Base-by-base conservation (phyloP, 2,888 invertebrate genomes). In the Drosophila putrida region DNA sequence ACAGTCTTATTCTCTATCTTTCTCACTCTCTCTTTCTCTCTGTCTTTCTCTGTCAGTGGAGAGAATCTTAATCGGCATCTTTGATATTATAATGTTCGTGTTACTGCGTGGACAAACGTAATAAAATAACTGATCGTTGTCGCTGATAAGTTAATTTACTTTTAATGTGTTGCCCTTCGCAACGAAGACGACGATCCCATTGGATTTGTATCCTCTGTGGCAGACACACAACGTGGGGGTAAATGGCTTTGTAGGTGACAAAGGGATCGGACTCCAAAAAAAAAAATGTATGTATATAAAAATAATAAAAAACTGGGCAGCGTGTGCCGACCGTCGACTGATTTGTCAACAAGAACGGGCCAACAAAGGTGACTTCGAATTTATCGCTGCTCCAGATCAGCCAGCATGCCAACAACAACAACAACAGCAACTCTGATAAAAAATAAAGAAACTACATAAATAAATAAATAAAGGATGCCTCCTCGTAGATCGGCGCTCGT, bases 61-160 rank as follows among this genome's bases (percentile, higher is more conserved):
- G 33, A 60, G 86, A 89, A 89, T 88, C 90, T 83, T 81, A 82
- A 86, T 88, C 91, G 90, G 91, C 91, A 84, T 90, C 91, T 90
- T 91, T 90, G 91, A 90, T 90, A 90, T 90, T 90, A 91, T 91
- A 92, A 92, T 92, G 92, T 91, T 92, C 92, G 92, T 92, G 92
- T 92, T 92, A 87, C 84, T 88, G 88, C 89, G 90, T 91, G 91
- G 91, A 92, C 92, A 92, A 92, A 91, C 92, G 92, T 90, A 92
- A 92, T 92, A 92, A 92, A 92, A 92, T 92, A 92, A 92, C 92
- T 90, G 92, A 92, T 92, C 92, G 91, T 92, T 91, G 92, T 91
- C 90, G 91, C 92, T 91, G 92, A 92, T 92, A 92, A 92, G 92
- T 92, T 92, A 92, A 92, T 92, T 92, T 92, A 92, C 91, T 92